These are phyloP conservation scores for Hydrophis major DNA, from an alignment of 2,797 vertebrate genomes.

Conservation along the genomic window DNA sequence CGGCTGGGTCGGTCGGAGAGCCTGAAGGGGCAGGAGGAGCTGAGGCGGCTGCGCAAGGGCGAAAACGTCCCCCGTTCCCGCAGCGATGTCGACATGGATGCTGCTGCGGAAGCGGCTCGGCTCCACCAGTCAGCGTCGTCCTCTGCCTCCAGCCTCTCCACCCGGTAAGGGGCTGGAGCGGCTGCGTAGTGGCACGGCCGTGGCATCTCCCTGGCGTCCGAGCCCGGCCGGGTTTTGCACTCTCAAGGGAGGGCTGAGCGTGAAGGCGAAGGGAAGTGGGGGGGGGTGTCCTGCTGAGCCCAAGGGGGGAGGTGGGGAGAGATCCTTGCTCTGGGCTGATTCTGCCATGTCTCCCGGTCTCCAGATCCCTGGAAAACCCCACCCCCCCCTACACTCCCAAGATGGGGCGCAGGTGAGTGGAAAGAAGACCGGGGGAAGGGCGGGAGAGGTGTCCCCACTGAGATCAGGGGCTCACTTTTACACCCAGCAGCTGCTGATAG, in stretches of 20 bases:
- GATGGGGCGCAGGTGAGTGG: slow-evolving; percentile 84
- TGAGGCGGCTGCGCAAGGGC: slow-evolving; percentile 78
- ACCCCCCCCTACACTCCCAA: slow-evolving; percentile 92
- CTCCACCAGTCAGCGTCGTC: slow-evolving; percentile 85
- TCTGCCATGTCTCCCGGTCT: not conserved
- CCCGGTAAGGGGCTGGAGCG: slow-evolving; percentile 68
- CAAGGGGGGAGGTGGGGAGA: rapidly evolving
- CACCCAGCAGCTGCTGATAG: not conserved
- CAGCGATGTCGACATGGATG: slow-evolving; percentile 93
- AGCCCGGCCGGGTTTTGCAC: rapidly evolving
- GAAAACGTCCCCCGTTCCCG: slow-evolving; percentile 89
- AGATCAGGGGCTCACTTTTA: not conserved
- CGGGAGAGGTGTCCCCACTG: not conserved
- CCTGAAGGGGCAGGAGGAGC: slow-evolving; percentile 89
- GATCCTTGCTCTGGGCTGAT: rapidly evolving
- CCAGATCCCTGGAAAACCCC: slow-evolving; percentile 90
- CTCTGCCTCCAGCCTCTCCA: slow-evolving; percentile 86
- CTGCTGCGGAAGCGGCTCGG: slow-evolving; percentile 79
- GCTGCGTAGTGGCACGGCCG: not conserved
- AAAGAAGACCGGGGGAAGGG: too few species aligned
- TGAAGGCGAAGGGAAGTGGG: not conserved
- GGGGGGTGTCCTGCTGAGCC: rapidly evolving
- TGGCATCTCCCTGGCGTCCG: not conserved
- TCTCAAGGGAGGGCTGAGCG: not conserved
- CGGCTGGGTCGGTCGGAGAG: slow-evolving; percentile 90